These are phyloP conservation scores for Chymomyza procnemis DNA, from an alignment of 2,888 invertebrate genomes.

Conservation along the genomic window DNA sequence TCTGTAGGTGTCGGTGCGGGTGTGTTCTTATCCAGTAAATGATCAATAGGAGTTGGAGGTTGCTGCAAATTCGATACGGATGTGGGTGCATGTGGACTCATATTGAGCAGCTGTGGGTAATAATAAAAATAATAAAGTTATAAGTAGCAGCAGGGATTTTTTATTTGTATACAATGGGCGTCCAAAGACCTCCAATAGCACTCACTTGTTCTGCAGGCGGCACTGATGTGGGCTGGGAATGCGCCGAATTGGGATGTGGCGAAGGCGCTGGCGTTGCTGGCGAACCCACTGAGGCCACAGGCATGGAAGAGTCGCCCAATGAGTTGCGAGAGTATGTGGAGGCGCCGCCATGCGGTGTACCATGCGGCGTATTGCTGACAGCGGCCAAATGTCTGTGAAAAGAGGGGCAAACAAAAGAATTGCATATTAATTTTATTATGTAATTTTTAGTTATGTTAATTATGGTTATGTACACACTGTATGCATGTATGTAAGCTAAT, in stretches of 20 bases:
- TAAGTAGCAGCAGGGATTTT: background rate
- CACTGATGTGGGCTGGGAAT: conserved; percentile 86
- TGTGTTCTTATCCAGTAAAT: conserved; percentile 78
- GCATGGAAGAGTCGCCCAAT: conserved; percentile 70
- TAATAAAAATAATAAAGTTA: conserved; percentile 2
- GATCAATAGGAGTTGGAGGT: conserved; percentile 78
- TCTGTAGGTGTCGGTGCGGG: conserved; percentile 79
- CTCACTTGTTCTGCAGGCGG: conserved; percentile 80
- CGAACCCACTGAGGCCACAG: conserved; percentile 81
- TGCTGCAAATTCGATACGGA: conserved; percentile 78
- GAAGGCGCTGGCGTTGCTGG: conserved; percentile 84
- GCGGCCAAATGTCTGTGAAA: background rate
- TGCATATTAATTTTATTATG: background rate
- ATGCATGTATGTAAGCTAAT: conserved; percentile 1
- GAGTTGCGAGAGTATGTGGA: conserved; percentile 83
- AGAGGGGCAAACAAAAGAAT: conserved; percentile 1
- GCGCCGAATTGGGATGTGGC: conserved; percentile 80
- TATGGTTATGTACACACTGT: background rate
- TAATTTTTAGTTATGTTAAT: background rate
- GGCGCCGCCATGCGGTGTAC: conserved; percentile 83
- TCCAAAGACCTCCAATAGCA: conserved; percentile 25
- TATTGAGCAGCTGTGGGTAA: conserved; percentile 67
- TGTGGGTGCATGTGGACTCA: conserved; percentile 82
- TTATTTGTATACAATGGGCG: conserved; percentile 7
- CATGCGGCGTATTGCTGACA: conserved; percentile 61